Evolutionary conservation across 2,113 vertebrate genomes (phyloP).

Genomic region (Phylloscopus whistleri): DNA sequence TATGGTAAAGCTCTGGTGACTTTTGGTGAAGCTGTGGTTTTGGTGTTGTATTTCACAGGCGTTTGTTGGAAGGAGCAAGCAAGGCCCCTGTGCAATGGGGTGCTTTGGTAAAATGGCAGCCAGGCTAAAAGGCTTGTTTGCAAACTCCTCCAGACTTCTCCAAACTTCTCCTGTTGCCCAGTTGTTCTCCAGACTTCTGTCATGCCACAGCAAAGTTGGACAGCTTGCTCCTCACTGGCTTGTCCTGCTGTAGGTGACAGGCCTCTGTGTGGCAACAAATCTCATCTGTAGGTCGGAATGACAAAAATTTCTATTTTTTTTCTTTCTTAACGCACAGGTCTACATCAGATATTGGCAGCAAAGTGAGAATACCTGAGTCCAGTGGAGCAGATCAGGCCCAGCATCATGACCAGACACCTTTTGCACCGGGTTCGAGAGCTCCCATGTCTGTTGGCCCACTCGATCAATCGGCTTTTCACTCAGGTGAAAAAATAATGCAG

Average conservation of each 20-base stretch:
- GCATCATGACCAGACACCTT: conserved; percentile 81
- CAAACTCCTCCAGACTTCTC: neutral
- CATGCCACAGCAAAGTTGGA: neutral
- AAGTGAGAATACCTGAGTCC: conserved; percentile 83
- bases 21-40: neutral
- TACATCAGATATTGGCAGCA: conserved; percentile 91
- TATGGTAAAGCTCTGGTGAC: neutral
- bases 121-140: neutral
- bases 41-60: neutral
- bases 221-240: neutral
- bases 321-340: conserved; percentile 74
- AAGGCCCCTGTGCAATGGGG: neutral
- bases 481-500: conserved; percentile 76
- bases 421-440: conserved; percentile 78
- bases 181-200: neutral
- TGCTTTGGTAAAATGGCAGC: neutral
- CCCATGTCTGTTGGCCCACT: conserved; percentile 81
- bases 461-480: conserved; percentile 90
- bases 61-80: neutral
- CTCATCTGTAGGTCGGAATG: neutral
- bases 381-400: conserved; percentile 78
- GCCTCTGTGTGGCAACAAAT: accelerated
- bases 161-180: neutral
- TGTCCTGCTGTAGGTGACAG: neutral
- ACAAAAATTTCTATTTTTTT: neutral